phyloP scores from a whole-genome alignment of 92 coral and sea anemone species.

The Pocillopora meandrina region DNA sequence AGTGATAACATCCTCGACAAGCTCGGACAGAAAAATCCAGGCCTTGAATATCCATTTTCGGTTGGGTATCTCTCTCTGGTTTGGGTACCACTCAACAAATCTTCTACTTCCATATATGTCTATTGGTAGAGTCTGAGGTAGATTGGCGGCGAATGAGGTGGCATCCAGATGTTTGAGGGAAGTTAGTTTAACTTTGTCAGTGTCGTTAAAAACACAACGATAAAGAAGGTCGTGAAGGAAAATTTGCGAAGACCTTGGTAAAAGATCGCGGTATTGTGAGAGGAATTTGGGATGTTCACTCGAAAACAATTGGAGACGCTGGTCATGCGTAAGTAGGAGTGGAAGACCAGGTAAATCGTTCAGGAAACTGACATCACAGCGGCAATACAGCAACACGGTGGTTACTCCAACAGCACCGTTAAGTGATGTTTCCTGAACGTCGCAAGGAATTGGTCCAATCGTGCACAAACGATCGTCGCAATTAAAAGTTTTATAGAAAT shows the following conservation, averaged over 20 bases:
- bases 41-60: conserved; percentile 30
- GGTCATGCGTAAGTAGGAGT: conserved; percentile 77
- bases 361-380: conserved; percentile 38
- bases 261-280: conserved; percentile 44
- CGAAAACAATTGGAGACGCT: conserved; percentile 51
- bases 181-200: not conserved
- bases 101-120: not conserved
- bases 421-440: conserved; percentile 35
- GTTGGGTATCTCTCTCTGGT: conserved; percentile 4
- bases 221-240: conserved; percentile 53
- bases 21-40: conserved; percentile 3
- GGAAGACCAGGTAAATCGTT: conserved; percentile 80
- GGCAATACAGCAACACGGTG: conserved; percentile 64
- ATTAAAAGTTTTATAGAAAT: conserved; percentile 48
- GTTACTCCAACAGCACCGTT: conserved; percentile 5
- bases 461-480: conserved; percentile 22
- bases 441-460: conserved; percentile 52
- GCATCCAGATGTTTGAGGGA: conserved; percentile 25
- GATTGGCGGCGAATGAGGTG: conserved; percentile 10
- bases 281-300: conserved; percentile 45
- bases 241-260: conserved; percentile 48
- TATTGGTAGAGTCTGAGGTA: conserved; percentile 9
- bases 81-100: conserved; percentile 5
- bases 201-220: not conserved
- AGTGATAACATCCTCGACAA: not conserved